phyloP scores from a whole-genome alignment of 2,797 vertebrate species.

The Lagorchestes hirsutus region DNA sequence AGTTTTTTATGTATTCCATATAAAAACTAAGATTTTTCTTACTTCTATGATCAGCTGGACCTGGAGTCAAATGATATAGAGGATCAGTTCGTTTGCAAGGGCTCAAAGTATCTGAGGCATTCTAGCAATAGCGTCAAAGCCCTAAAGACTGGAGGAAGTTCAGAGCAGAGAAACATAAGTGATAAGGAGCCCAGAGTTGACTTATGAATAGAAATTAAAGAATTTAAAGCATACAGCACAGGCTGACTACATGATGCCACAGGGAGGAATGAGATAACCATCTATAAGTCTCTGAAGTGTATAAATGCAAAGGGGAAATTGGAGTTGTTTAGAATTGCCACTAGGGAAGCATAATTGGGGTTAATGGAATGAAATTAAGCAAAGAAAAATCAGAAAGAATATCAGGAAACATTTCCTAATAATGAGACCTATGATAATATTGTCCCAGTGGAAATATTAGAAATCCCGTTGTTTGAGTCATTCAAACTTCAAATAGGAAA shows the following conservation, averaged over 20 bases:
- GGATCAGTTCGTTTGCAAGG: slow-evolving; percentile 8
- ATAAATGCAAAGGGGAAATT: slow-evolving; percentile 36
- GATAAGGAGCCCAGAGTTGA: background rate
- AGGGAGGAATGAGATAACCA: slow-evolving; percentile 12
- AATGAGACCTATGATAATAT: slow-evolving; percentile 63
- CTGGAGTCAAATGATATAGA: slow-evolving; percentile 46
- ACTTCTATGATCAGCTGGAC: slow-evolving; percentile 44
- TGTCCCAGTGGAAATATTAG: slow-evolving; percentile 62
- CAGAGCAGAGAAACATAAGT: slow-evolving; percentile 44
- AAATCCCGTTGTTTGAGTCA: slow-evolving; percentile 61
- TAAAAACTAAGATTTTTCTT: slow-evolving; percentile 47
- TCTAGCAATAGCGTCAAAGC: slow-evolving; percentile 47
- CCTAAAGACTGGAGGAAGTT: slow-evolving; percentile 34
- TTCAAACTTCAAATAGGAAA: slow-evolving; percentile 72
- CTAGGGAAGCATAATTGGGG: slow-evolving; percentile 56
- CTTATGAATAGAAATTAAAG: slow-evolving; percentile 13
- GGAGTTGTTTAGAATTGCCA: slow-evolving; percentile 57
- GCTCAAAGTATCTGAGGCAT: slow-evolving; percentile 23
- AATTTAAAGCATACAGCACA: background rate
- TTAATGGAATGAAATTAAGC: slow-evolving; percentile 69
- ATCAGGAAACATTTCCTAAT: slow-evolving; percentile 64
- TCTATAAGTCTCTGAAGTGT: slow-evolving; percentile 32
- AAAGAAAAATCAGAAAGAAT: slow-evolving; percentile 55
- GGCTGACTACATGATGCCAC: background rate
- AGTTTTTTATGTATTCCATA: slow-evolving; percentile 62